Evolutionary conservation across 2,888 invertebrate species (phyloP), one percentile per base, ranked within the genome.

Genomic region (Pterostichus niger): DNA sequence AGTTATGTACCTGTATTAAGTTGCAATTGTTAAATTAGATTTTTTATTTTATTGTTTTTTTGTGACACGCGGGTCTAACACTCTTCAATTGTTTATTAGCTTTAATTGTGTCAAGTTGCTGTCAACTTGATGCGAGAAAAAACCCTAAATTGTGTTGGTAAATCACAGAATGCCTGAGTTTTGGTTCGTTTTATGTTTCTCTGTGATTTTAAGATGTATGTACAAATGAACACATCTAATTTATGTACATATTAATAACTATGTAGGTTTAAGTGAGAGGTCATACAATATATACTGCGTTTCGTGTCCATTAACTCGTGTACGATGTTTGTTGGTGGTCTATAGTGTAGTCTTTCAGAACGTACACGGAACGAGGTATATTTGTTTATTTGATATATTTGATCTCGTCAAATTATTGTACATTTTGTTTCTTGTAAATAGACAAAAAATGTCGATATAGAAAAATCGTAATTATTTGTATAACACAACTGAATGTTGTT

Each of bases 21-120:
- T 89, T 89, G 89, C 89, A 89, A 89, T 89, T 89, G 89, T 89
- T 89, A 88, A 86, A 88, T 88, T 89, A 89, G 89, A 89, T 88
- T 88, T 89, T 89, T 89, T 89, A 89, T 89, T 88, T 89, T 87
- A 88, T 88, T 89, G 88, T 89, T 89, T 81, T 68, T 71, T 68
- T 71, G 17, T 77, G 40, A 54, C 40, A 77, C 77, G 77, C 77
- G 75, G 75, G 75, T 75, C 52, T 71, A 71, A 75, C 75, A 75
- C 49, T 56, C 33, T 75, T 54, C 75, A 75, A 75, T 71, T 75
- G 33, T 52, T 52, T 75, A 52, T 75, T 75, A 75, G 75, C 75
- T 75, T 75, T 75, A 71, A 75, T 54, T 46, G 17, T 44, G 73
- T 44, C 15, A 44, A 31, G 73, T 68, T 44, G 40, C 40, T 68